phyloP scores from a whole-genome alignment of 2,113 vertebrate genomes.

The Scolopax mira region DNA sequence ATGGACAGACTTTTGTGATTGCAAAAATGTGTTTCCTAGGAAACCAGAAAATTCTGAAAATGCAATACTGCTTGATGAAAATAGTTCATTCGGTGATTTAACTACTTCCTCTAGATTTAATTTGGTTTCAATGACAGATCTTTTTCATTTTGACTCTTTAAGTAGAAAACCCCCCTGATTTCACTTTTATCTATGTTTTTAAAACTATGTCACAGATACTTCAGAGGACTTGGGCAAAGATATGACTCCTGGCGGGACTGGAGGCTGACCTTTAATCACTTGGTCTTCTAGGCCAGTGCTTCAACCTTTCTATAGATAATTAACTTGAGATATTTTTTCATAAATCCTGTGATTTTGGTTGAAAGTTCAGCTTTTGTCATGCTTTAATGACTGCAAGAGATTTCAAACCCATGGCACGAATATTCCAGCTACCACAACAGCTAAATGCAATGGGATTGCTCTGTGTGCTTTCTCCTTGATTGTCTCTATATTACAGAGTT shows the following conservation, averaged over 20 bases:
- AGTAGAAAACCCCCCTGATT: rapidly evolving
- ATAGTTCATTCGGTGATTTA: not conserved
- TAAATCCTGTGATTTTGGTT: not conserved
- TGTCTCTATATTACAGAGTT: not conserved
- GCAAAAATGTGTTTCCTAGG: not conserved
- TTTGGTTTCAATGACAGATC: not conserved
- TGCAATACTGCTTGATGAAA: not conserved
- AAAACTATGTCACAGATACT: not conserved
- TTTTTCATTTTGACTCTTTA: not conserved
- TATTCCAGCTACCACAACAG: not conserved
- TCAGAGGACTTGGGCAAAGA: not conserved
- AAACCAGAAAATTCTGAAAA: slow-evolving; percentile 14
- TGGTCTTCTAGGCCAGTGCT: not conserved
- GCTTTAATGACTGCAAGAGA: not conserved
- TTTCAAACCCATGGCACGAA: not conserved
- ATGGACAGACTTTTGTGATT: not conserved
- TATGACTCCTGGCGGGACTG: not conserved
- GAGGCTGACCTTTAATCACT: not conserved
- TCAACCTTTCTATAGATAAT: not conserved
- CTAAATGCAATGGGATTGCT: not conserved
- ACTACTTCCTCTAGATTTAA: not conserved
- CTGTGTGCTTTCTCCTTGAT: not conserved
- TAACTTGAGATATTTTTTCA: not conserved
- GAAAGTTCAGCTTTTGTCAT: not conserved
- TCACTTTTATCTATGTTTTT: not conserved